Evolutionary conservation across 2,797 vertebrate species (phyloP).

Genomic region (Sebastes iracundus): DNA sequence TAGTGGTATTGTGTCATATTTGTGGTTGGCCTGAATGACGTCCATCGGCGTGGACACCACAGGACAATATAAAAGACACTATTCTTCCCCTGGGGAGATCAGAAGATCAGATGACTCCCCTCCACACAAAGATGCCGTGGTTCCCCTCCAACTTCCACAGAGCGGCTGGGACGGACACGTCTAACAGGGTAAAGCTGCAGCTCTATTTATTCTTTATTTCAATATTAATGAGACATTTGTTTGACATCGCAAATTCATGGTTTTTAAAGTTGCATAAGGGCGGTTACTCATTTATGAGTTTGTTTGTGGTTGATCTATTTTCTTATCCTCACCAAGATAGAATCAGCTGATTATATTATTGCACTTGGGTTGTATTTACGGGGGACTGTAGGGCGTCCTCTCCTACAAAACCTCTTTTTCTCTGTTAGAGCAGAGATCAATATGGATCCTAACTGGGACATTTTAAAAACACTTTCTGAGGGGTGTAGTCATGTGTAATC

Average conservation of each 20-base stretch:
- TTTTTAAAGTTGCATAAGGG: background rate
- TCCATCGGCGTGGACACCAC: conserved; percentile 3
- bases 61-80: conserved; percentile 62
- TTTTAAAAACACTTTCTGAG: background rate
- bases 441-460: background rate
- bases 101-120: conserved; percentile 33
- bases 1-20: background rate
- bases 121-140: conserved; percentile 51
- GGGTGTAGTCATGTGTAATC: background rate
- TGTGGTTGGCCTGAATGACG: conserved; percentile 48
- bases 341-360: background rate
- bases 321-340: background rate
- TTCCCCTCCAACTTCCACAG: conserved; percentile 39
- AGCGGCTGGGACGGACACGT: conserved; percentile 42
- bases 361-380: background rate
- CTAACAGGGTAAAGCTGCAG: conserved; percentile 60
- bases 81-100: background rate
- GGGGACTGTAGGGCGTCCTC: background rate
- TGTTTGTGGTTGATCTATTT: background rate
- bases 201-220: background rate
- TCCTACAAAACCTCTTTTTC: background rate
- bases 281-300: background rate
- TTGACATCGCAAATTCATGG: background rate
- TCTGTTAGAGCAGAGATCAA: background rate
- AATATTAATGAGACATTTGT: background rate